Base-by-base conservation (phyloP, 2,888 invertebrate genomes). In the Polylopha cassiicola region DNA sequence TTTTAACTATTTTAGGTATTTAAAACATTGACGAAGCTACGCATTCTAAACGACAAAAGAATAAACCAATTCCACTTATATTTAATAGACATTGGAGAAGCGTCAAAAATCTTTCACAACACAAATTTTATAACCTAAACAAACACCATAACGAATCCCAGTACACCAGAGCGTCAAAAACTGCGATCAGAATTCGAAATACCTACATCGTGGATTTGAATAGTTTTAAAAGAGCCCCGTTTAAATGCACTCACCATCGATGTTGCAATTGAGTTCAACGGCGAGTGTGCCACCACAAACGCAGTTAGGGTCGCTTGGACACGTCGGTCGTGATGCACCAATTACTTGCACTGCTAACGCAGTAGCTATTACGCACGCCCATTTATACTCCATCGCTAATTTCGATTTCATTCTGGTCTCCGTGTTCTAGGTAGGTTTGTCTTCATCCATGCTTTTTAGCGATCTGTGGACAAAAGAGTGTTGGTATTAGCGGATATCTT, bases 301-400 rank as follows among this genome's bases (percentile, higher is more conserved):
- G 70, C 84, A 85, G 78, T 84, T 80, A 69, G 80, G 76, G 66
- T 80, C 73, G 66, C 63, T 73, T 48, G 81, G 85, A 58, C 84
- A 85, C 65, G 67, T 64, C 58, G 69, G 63, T 46, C 61, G 63
- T 48, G 64, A 61, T 47, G 79, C 81, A 43, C 66, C 73, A 74
- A 80, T 75, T 70, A 75, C 68, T 58, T 78, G 73, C 53, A 78
- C 65, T 53, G 66, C 65, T 50, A 80, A 60, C 60, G 66, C 69
- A 48, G 69, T 62, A 48, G 65, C 65, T 51, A 68, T 62, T 56
- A 65, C 67, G 53, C 68, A 72, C 52, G 71, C 58, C 53, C 73
- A 58, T 65, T 70, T 70, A 48, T 61, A 59, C 61, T 57, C 62
- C 82, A 81, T 82, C 51, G 58, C 59, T 50, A 48, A 43, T 42